Base-by-base conservation (phyloP, 2,888 invertebrate genomes). In the Yponomeuta plumbellus region DNA sequence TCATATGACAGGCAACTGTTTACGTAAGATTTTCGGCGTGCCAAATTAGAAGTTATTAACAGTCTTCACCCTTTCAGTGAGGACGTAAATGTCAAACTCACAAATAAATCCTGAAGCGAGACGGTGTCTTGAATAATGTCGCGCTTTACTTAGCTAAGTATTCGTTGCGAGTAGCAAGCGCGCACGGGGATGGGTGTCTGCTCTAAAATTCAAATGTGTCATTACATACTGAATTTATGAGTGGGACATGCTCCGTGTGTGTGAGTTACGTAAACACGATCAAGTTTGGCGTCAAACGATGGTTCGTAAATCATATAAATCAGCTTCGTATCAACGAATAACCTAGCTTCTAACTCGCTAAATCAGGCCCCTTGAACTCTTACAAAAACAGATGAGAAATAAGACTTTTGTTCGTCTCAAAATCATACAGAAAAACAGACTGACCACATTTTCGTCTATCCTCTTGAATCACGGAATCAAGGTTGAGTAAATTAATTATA, bases 141-240 rank as follows among this genome's bases (percentile, higher is more conserved):
- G 59, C 23, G 11, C 44, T 44, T 44, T 52, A 52, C 59, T 59
- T 59, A 11, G 59, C 22, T 21, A 59, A 59, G 59, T 59, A 59
- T 59, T 59, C 21, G 59, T 22, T 23, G 21, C 22, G 11, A 59
- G 59, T 22, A 8, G 22, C 21, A 23, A 59, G 59, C 23, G 44
- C 44, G 17, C 44, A 52, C 44, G 1, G 44, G 44, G 44, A 52
- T 17, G 44, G 44, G 44, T 17, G 44, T 52, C 44, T 52, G 44
- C 23, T 61, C 26, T 34, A 61, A 61, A 26, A 61, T 61, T 61
- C 61, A 61, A 61, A 61, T 23, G 34, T 26, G 61, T 61, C 26
- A 61, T 61, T 61, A 26, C 34, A 61, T 26, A 61, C 61, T 26
- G 61, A 61, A 61, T 61, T 61, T 61, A 23, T 59, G 23, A 59